Base-by-base conservation (phyloP, 2,113 vertebrate species). In the Neolamprologus longior region DNA sequence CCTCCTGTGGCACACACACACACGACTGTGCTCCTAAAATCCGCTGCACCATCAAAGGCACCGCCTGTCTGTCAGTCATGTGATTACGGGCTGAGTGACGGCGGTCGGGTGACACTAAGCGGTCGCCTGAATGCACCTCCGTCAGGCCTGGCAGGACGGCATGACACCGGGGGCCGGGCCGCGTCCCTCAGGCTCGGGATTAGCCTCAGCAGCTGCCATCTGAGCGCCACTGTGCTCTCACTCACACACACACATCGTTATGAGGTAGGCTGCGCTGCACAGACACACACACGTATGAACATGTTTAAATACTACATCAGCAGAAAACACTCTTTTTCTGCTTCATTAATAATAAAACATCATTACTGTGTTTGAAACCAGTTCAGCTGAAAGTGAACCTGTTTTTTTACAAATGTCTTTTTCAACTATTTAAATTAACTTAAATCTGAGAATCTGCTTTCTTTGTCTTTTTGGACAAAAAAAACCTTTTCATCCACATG, bases 11-110 rank as follows among this genome's bases (percentile, higher is more conserved):
- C 90, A 57, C 50, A 68, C 15, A 85, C 63, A 61, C 58, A 68
- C 50, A 45, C 33, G 14, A 68, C 83, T 90, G 86, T 79, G 89
- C 91, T 87, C 84, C 50, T 88, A 93, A 95, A 95, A 95, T 92
- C 95, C 95, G 86, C 92, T 86, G 68, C 91, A 93, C 91, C 94
- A 94, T 96, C 95, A 96, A 96, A 95, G 96, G 92, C 86, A 47
- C 61, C 91, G 83, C 90, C 95, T 88, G 94, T 94, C 95, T 94
- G 95, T 97, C 97, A 96, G 93, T 96, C 95, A 96, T 88, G 87
- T 93, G 96, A 96, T 96, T 96, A 96, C n/a, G 85, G 90, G 40
- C 90, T 93, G 86, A 88, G 93, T 95, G 96, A 94, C 87, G 83
- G 92, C 80, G 80, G 90, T 90, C 92, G 96, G 94, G 81, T 93